phyloP scores from a whole-genome alignment of 2,797 vertebrate genomes.

The Aselliscus stoliczkanus region DNA sequence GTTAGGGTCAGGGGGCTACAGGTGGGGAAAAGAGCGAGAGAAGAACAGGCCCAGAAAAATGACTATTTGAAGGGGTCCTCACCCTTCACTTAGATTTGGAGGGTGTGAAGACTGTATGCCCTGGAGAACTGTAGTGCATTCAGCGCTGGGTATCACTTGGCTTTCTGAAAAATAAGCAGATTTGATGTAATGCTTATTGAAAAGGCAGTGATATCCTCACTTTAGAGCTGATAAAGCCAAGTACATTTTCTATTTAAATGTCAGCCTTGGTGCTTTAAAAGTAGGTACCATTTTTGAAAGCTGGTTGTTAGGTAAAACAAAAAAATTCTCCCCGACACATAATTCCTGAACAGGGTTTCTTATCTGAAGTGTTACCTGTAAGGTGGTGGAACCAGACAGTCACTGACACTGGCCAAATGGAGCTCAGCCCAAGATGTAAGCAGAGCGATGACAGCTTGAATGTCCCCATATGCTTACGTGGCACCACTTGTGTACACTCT shows the following conservation, averaged over 20 bases:
- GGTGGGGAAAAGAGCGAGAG: neutral
- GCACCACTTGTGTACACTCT: neutral
- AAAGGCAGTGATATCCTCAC: neutral
- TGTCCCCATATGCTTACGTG: fast-evolving
- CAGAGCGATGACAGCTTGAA: neutral
- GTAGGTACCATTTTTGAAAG: neutral
- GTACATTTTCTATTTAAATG: neutral
- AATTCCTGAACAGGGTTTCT: neutral
- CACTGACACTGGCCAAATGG: neutral
- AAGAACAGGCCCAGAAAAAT: neutral
- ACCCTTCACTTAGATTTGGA: neutral
- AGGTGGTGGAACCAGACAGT: no score
- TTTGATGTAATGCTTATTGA: neutral
- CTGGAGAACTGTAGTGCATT: neutral
- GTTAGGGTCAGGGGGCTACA: neutral
- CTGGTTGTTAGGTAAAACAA: neutral
- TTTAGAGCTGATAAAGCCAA: neutral
- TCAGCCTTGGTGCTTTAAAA: neutral
- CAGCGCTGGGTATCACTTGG: neutral
- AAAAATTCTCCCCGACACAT: fast-evolving
- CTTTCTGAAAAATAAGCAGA: neutral
- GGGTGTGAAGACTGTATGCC: no score
- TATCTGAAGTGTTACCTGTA: neutral
- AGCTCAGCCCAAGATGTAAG: neutral
- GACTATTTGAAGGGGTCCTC: neutral